These are phyloP conservation scores for Trachymyrmex cornetzi DNA, from an alignment of 1,140 invertebrate genomes.

Conservation along the genomic window DNA sequence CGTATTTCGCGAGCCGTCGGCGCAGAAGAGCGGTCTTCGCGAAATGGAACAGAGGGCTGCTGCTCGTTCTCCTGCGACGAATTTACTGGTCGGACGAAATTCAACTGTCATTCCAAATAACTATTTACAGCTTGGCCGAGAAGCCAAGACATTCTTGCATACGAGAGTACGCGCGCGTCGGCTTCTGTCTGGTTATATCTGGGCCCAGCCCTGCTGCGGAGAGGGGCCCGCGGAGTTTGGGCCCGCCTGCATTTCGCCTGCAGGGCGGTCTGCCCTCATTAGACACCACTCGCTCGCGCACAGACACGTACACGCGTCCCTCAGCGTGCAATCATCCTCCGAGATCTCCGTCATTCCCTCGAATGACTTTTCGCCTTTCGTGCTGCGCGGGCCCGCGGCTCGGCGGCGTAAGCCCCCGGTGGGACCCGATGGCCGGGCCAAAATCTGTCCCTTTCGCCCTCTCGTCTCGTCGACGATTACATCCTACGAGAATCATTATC, in stretches of 20 bases:
- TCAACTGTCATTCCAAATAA: conserved; percentile 84
- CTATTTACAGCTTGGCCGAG: conserved; percentile 81
- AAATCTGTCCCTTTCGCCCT: conserved; percentile 38
- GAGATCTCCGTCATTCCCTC: conserved; percentile 73
- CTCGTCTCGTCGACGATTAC: conserved; percentile 27
- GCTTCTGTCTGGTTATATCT: conserved; percentile 26
- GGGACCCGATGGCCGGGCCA: conserved; percentile 15
- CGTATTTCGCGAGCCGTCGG: conserved; percentile 63
- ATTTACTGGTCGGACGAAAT: conserved; percentile 72
- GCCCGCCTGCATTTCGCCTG: conserved; percentile 66
- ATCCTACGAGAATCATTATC: conserved; percentile 34
- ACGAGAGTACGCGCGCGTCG: conserved; percentile 62
- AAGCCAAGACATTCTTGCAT: conserved; percentile 75
- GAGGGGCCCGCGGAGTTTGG: conserved; percentile 14
- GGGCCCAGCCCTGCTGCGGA: conserved; percentile 5
- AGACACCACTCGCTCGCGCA: conserved; percentile 70
- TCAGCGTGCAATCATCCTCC: conserved; percentile 67
- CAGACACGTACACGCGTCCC: conserved; percentile 59
- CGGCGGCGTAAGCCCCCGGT: neutral
- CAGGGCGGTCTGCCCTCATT: conserved; percentile 79
- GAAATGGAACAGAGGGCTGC: neutral
- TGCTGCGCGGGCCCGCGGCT: neutral
- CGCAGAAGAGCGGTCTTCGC: conserved; percentile 3
- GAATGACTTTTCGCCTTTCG: conserved; percentile 75
- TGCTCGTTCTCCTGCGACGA: conserved; percentile 64